A percentile compares a stretch with the other conserved stretches of the same genome.
Evolutionary conservation across 2,888 invertebrate genomes (phyloP).

Genomic region (Catocala nupta): DNA sequence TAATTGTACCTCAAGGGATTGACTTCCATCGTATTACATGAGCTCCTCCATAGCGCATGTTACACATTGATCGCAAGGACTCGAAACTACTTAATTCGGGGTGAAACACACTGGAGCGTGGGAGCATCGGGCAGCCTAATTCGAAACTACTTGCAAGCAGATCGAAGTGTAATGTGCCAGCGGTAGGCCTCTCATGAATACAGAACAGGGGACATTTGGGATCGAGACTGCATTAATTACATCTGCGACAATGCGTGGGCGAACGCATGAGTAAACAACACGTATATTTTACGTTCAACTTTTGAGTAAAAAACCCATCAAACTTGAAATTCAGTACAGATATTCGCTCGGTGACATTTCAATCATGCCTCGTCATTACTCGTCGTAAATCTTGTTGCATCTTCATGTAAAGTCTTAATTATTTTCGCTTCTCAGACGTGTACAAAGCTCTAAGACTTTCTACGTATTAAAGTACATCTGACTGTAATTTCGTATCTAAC

Average conservation of each 20-base stretch:
- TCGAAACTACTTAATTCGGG: slow-evolving; percentile 69
- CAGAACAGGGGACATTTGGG: slow-evolving; percentile 63
- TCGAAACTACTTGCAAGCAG: slow-evolving; percentile 78
- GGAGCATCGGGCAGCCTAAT: slow-evolving; percentile 65
- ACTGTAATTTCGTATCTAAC: slow-evolving; percentile 15
- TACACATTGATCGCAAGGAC: slow-evolving; percentile 66
- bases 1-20: neutral
- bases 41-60: slow-evolving; percentile 53
- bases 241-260: slow-evolving; percentile 42
- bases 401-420: slow-evolving; percentile 5
- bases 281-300: neutral
- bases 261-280: slow-evolving; percentile 36
- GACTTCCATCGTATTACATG: slow-evolving; percentile 42
- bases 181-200: slow-evolving; percentile 78
- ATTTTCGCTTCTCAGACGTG: slow-evolving; percentile 1
- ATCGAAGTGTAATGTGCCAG: slow-evolving; percentile 76
- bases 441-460: slow-evolving; percentile 3
- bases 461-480: slow-evolving; percentile 17
- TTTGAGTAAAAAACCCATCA: neutral
- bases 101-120: slow-evolving; percentile 68
- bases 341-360: too few relatives aligned
- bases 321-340: too few relatives aligned
- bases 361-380: slow-evolving; percentile 4
- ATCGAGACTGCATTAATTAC: slow-evolving; percentile 59
- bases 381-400: slow-evolving; percentile 1